phyloP scores from a whole-genome alignment of 2,113 vertebrate genomes.

The Reinhardtius hippoglossoides region DNA sequence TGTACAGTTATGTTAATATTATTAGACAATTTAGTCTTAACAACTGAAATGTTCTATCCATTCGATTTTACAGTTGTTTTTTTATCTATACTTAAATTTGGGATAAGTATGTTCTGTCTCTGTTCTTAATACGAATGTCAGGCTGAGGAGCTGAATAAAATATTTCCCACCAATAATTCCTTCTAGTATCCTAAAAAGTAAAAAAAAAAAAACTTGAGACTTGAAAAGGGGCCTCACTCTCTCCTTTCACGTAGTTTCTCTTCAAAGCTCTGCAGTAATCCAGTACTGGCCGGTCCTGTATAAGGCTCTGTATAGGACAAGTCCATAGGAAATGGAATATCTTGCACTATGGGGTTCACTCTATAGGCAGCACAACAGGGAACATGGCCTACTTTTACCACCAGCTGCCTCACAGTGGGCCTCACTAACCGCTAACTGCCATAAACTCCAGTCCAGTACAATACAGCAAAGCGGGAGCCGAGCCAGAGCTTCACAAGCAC shows the following conservation, averaged over 20 bases:
- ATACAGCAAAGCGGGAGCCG: conserved; percentile 48
- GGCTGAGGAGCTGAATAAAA: not conserved
- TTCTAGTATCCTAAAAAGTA: not conserved
- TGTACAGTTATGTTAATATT: too few species aligned
- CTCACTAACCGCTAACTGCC: conserved; percentile 57
- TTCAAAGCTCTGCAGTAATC: conserved; percentile 27
- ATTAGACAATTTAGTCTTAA: not conserved
- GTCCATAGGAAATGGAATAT: conserved; percentile 41
- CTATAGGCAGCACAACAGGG: conserved; percentile 61
- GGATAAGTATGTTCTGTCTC: not conserved
- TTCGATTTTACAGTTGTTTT: not conserved
- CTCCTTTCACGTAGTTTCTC: conserved; percentile 26
- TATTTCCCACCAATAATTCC: conserved; percentile 24
- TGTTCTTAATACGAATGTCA: conserved; percentile 4
- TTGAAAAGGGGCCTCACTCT: not conserved
- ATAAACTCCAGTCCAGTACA: conserved; percentile 48
- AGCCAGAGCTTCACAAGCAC: conserved; percentile 23
- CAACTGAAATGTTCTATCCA: not conserved
- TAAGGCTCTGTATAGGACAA: conserved; percentile 31
- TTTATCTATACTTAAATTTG: too few species aligned
- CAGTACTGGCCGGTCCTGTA: conserved; percentile 1
- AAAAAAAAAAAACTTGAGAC: not conserved
- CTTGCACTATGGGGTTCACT: conserved; percentile 24
- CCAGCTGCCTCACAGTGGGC: conserved; percentile 64
- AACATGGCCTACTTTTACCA: conserved; percentile 70